These are phyloP conservation scores for Bovichtus variegatus DNA, from an alignment of 2,797 vertebrate genomes.

Conservation along the genomic window DNA sequence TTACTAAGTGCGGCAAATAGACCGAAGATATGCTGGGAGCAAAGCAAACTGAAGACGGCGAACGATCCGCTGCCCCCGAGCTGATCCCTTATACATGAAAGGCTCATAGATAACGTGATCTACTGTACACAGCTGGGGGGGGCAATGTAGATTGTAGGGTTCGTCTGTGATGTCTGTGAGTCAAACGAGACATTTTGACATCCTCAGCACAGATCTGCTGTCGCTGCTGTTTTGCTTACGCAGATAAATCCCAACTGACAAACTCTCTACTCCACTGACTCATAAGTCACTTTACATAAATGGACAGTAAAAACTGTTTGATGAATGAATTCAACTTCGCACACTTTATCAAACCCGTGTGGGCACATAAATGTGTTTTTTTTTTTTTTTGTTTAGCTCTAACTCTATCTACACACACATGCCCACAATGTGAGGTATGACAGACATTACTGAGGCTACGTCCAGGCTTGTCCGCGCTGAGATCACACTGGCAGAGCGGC, in stretches of 20 bases:
- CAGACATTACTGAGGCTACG: not conserved
- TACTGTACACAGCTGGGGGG: constrained; percentile 16
- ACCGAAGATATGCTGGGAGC: constrained; percentile 20
- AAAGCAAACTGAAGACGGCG: constrained; percentile 13
- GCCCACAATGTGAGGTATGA: not conserved
- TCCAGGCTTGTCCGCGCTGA: not conserved
- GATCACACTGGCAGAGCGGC: not conserved
- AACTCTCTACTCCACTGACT: not conserved
- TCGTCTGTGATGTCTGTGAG: constrained; percentile 18
- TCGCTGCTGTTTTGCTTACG: constrained; percentile 19
- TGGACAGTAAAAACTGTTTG: not conserved
- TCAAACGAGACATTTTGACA: constrained; percentile 41
- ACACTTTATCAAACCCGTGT: not conserved
- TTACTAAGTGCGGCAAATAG: constrained; percentile 32
- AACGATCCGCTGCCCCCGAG: constrained; percentile 19
- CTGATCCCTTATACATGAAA: constrained; percentile 62
- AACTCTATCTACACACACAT: not conserved
- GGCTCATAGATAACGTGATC: constrained; percentile 52
- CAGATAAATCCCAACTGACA: constrained; percentile 19
- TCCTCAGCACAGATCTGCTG: constrained; percentile 20
- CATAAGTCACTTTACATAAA: constrained; percentile 26
- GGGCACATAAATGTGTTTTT: not conserved
- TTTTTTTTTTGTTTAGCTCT: too few relatives aligned
- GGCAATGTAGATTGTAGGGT: not conserved
- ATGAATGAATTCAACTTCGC: not conserved